Evolutionary conservation across 2,888 invertebrate species (phyloP).

Genomic region (Ceramica pisi): DNA sequence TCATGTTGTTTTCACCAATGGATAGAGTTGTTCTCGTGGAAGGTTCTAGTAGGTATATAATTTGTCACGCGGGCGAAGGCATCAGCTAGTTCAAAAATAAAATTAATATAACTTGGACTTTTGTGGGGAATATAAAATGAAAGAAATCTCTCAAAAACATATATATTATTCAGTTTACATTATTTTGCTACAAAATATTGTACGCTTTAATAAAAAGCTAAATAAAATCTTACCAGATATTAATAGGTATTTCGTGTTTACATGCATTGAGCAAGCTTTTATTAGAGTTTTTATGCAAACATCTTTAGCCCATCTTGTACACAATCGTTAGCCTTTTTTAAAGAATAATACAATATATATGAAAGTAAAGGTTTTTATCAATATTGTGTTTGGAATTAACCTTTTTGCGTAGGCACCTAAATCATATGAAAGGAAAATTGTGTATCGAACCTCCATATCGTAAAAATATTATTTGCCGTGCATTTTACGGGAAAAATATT

Average conservation of each 20-base stretch:
- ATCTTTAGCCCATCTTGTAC: slow-evolving; percentile 6
- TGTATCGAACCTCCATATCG: neutral
- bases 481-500: too few species aligned
- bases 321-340: slow-evolving; percentile 10
- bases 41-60: too few species aligned
- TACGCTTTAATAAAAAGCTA: neutral
- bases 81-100: too few species aligned
- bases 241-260: slow-evolving; percentile 25
- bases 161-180: neutral
- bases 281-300: slow-evolving; percentile 30
- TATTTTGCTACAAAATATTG: neutral
- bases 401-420: slow-evolving; percentile 12
- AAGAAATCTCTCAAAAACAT: neutral
- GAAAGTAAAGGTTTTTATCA: slow-evolving; percentile 18
- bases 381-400: slow-evolving; percentile 25
- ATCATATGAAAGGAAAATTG: neutral
- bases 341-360: slow-evolving; percentile 27
- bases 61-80: too few species aligned
- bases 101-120: neutral
- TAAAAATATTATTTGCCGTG: neutral
- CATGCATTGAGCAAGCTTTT: neutral
- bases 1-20: too few species aligned
- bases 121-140: too few species aligned
- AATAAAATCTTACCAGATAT: neutral
- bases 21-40: too few species aligned